phyloP scores from a whole-genome alignment of 2,797 vertebrate species.

The Synanceia verrucosa region DNA sequence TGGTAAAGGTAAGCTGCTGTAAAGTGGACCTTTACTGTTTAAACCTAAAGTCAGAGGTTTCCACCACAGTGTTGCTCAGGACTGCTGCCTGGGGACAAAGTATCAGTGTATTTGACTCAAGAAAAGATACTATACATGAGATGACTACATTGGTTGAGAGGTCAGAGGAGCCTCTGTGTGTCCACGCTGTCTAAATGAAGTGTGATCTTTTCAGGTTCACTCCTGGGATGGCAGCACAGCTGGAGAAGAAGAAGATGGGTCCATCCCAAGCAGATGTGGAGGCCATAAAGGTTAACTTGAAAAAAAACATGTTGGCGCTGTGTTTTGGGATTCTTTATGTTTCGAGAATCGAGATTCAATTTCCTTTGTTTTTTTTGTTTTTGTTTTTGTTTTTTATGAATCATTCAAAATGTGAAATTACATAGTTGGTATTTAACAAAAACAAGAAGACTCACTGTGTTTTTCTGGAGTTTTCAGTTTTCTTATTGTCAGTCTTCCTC shows the following conservation, averaged over 20 bases:
- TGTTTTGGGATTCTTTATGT: not conserved
- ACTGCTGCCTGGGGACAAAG: constrained; percentile 83
- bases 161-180: constrained; percentile 77
- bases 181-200: not conserved
- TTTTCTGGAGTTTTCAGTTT: not conserved
- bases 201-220: constrained; percentile 82
- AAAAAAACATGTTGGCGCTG: not conserved
- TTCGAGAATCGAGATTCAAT: not conserved
- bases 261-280: constrained; percentile 93
- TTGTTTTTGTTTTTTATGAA: too few relatives aligned
- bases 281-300: constrained; percentile 90
- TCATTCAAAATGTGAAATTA: not conserved
- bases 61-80: constrained; percentile 86
- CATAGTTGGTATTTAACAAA: not conserved
- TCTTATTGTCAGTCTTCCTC: not conserved
- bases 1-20: not conserved
- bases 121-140: constrained; percentile 96
- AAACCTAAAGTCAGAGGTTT: constrained; percentile 2
- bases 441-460: too few relatives aligned
- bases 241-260: constrained; percentile 91
- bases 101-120: constrained; percentile 90
- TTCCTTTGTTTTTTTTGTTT: too few relatives aligned
- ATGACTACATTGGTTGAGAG: constrained; percentile 89
- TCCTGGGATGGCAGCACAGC: constrained; percentile 88
- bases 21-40: not conserved